Conservation (phyloP, 2,113 vertebrate species). For the Falcunculus frontatus region DNA sequence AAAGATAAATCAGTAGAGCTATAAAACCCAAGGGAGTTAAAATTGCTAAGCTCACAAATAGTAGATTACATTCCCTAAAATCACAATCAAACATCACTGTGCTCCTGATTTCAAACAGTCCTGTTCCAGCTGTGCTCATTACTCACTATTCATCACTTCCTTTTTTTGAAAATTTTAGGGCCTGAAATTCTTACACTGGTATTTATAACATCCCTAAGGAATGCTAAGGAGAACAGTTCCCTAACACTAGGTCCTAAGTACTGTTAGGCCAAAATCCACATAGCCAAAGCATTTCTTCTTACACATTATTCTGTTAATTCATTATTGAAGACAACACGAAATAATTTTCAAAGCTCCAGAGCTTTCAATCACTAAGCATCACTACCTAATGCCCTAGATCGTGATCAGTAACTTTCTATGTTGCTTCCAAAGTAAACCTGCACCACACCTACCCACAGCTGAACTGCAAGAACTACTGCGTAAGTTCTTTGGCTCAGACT, state of each 20-base stretch:
- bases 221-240: not conserved
- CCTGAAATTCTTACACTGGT: not conserved
- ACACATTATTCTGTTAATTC: not conserved
- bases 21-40: not conserved
- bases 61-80: not conserved
- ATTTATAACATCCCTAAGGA: not conserved
- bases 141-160: constrained; percentile 25
- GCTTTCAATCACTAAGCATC: not conserved
- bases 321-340: not conserved
- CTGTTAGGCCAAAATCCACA: not conserved
- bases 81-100: constrained; percentile 45
- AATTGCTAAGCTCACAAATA: constrained; percentile 34
- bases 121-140: constrained; percentile 32
- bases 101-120: constrained; percentile 34
- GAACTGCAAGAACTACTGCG: not conserved
- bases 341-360: not conserved
- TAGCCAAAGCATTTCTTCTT: not conserved
- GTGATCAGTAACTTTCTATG: not conserved
- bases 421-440: not conserved
- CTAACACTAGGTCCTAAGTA: not conserved
- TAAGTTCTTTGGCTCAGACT: not conserved
- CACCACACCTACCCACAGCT: not conserved
- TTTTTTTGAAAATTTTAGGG: not conserved
- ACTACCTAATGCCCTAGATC: not conserved
- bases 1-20: constrained; percentile 11